A percentile compares a stretch with the other conserved stretches of the same genome.
These are phyloP conservation scores for Leptopilina boulardi DNA, from an alignment of 1,140 invertebrate species.

Conservation along the genomic window DNA sequence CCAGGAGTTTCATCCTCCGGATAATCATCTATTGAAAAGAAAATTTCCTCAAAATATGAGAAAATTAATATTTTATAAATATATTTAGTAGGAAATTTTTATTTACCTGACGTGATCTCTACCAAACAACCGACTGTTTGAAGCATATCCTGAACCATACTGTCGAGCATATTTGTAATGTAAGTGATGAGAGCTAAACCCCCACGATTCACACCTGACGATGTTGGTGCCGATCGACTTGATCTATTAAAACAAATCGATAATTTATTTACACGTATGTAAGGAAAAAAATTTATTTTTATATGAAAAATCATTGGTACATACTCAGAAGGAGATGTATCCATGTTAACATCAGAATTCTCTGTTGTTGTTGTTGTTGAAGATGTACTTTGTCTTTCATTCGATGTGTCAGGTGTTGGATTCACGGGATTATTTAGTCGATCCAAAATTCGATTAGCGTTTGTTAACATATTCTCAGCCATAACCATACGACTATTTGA, in stretches of 20 bases:
- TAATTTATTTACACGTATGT: too few species aligned
- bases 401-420: slow-evolving; percentile 50
- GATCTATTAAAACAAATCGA: neutral
- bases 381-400: slow-evolving; percentile 47
- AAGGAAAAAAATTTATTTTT: neutral
- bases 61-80: too few species aligned
- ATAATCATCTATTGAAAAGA: neutral
- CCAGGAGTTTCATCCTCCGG: slow-evolving; percentile 34
- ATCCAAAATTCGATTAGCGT: slow-evolving; percentile 68
- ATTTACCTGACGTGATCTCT: too few species aligned
- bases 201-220: too few species aligned
- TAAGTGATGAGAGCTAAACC: too few species aligned
- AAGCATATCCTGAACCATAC: too few species aligned
- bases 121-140: too few species aligned
- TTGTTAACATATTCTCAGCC: slow-evolving; percentile 72
- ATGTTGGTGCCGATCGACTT: too few species aligned
- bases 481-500: slow-evolving; percentile 70
- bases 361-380: slow-evolving; percentile 53
- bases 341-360: slow-evolving; percentile 42
- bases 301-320: neutral
- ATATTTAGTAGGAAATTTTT: too few species aligned
- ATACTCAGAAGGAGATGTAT: slow-evolving; percentile 4
- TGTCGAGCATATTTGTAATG: too few species aligned
- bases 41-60: neutral
- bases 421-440: slow-evolving; percentile 70